Conservation (phyloP, 2,797 vertebrate species). For the Brachymystax lenok region DNA sequence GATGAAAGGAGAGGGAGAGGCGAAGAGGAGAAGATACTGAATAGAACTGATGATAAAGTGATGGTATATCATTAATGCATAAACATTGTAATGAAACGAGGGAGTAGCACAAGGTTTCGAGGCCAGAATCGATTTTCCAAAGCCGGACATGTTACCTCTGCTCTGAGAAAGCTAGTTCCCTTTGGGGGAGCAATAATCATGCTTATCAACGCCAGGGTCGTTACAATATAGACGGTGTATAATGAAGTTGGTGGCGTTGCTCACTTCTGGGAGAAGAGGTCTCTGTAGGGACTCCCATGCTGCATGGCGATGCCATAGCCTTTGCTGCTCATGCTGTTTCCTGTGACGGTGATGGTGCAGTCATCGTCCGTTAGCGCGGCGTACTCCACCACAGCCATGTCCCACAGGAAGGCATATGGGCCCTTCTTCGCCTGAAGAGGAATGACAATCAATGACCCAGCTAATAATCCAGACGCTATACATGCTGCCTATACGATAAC, state of each 20-base stretch:
- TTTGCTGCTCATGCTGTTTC: conserved; percentile 93
- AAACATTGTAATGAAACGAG: neutral
- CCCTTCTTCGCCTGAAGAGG: conserved; percentile 86
- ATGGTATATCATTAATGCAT: neutral
- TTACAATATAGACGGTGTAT: neutral
- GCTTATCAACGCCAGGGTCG: neutral
- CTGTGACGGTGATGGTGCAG: conserved; percentile 90
- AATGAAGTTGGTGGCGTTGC: neutral
- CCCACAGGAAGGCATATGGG: conserved; percentile 96
- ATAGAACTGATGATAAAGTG: neutral
- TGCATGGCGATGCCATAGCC: conserved; percentile 98
- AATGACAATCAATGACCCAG: neutral
- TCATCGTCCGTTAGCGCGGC: conserved; percentile 94
- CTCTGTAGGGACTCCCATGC: conserved; percentile 97
- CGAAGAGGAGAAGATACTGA: neutral
- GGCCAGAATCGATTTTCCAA: neutral
- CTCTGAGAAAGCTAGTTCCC: neutral
- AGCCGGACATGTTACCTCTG: no score
- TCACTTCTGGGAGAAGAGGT: conserved; percentile 85
- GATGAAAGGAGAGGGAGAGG: neutral
- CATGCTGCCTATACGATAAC: neutral
- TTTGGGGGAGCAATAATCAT: neutral
- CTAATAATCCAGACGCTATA: neutral
- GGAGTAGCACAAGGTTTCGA: neutral
- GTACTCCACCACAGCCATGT: conserved; percentile 95